Evolutionary conservation across 1,140 invertebrate species (phyloP).

Genomic region (Dinoponera quadriceps): DNA sequence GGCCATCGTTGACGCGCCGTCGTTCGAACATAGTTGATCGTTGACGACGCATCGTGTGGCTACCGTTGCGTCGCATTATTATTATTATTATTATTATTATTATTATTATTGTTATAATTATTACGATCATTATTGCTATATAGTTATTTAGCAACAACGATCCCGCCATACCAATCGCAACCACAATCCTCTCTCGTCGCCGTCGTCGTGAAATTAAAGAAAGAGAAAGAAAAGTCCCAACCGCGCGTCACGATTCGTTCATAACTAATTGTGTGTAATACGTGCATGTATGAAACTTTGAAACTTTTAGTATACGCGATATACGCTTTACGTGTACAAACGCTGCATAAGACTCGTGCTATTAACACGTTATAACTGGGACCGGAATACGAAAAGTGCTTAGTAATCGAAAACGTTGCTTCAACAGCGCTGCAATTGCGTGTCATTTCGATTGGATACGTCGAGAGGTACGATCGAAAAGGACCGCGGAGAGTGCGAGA

Average conservation of each 20-base stretch:
- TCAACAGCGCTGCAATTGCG: too few relatives aligned
- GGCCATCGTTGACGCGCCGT: conserved; percentile 24
- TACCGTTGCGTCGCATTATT: conserved; percentile 60
- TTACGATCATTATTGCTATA: too few relatives aligned
- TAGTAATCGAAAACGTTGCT: too few relatives aligned
- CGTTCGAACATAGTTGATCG: neutral
- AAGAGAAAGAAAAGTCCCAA: neutral
- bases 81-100: conserved; percentile 57
- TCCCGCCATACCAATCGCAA: conserved; percentile 3
- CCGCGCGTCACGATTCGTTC: neutral
- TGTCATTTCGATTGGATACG: too few relatives aligned
- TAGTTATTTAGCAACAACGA: conserved; percentile 27
- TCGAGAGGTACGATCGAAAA: too few relatives aligned
- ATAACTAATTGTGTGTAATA: conserved; percentile 32
- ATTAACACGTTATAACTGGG: neutral
- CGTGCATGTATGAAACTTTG: neutral
- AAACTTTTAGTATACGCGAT: conserved; percentile 4
- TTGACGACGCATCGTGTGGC: too few relatives aligned
- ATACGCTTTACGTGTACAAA: neutral
- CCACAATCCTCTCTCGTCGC: neutral
- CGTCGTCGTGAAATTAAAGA: conserved; percentile 36
- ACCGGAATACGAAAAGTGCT: too few relatives aligned
- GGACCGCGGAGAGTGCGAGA: too few relatives aligned
- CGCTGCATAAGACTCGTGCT: neutral
- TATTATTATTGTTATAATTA: conserved; percentile 58